Conservation (phyloP, 1,140 invertebrate genomes). For the Idris sp. region DNA sequence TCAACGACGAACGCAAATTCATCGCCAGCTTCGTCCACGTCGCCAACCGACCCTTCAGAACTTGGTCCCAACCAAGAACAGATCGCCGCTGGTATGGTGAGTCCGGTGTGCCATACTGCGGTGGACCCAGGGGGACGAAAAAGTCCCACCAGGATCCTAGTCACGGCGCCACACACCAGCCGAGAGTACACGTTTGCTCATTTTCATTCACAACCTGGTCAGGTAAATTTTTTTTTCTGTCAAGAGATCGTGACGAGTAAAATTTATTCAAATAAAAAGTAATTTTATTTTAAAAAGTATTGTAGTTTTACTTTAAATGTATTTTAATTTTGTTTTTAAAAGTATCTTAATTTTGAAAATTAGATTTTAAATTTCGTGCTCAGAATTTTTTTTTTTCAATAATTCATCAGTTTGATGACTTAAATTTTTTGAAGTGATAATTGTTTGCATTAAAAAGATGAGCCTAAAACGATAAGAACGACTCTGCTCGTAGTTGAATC, state of each 20-base stretch:
- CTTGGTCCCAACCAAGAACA: constrained; percentile 72
- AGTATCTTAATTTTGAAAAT: too few species aligned
- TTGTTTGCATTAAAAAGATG: too few species aligned
- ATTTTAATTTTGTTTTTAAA: too few species aligned
- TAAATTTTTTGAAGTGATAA: too few species aligned
- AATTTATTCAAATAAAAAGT: too few species aligned
- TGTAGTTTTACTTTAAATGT: too few species aligned
- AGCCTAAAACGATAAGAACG: too few species aligned
- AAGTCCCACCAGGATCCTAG: constrained; percentile 75
- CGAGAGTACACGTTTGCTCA: constrained; percentile 92
- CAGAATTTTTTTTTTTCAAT: too few species aligned
- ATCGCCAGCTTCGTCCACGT: constrained; percentile 80
- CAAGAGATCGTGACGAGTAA: too few species aligned
- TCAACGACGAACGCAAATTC: constrained; percentile 76
- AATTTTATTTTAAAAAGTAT: too few species aligned
- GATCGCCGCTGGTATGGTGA: constrained; percentile 76
- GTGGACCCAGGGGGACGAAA: constrained; percentile 76
- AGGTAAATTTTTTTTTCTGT: constrained; percentile 82
- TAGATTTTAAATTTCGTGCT: too few species aligned
- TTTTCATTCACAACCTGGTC: constrained; percentile 92
- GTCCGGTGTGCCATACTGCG: constrained; percentile 77
- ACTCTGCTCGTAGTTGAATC: constrained; percentile 29
- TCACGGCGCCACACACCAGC: constrained; percentile 78
- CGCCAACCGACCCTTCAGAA: constrained; percentile 76
- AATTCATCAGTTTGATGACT: too few species aligned